Evolutionary conservation across 2,888 invertebrate species (phyloP).

Genomic region (Mesodorylaimus sp.): DNA sequence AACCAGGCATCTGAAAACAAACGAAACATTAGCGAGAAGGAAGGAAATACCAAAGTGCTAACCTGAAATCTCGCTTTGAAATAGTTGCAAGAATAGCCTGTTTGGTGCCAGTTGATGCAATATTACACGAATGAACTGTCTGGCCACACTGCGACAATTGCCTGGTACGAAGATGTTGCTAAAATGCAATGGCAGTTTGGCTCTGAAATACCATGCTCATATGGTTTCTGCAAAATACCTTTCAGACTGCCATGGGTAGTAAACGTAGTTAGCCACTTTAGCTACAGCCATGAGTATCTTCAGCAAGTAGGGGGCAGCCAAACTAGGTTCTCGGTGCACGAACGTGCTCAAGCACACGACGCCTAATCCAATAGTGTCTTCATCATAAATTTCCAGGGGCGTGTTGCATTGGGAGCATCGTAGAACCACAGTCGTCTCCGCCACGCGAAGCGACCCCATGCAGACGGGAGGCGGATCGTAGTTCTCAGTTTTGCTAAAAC

Average conservation of each 20-base stretch:
- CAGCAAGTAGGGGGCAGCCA: constrained; percentile 77
- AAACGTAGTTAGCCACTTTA: constrained; percentile 23
- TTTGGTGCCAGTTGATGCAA: constrained; percentile 90
- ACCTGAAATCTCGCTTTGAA: constrained; percentile 72
- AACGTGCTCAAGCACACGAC: constrained; percentile 84
- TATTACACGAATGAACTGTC: constrained; percentile 87
- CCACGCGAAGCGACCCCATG: constrained; percentile 9
- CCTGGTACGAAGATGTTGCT: constrained; percentile 70
- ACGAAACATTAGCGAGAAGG: constrained; percentile 1
- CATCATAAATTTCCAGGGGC: constrained; percentile 72
- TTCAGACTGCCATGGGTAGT: constrained; percentile 26
- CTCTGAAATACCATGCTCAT: too few species aligned
- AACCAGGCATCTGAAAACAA: constrained; percentile 46
- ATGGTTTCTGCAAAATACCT: constrained; percentile 13
- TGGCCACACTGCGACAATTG: constrained; percentile 79
- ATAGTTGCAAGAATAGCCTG: constrained; percentile 85
- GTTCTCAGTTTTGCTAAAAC: too few species aligned
- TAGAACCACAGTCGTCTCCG: constrained; percentile 22
- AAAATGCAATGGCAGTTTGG: too few species aligned
- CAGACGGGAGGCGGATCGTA: background rate
- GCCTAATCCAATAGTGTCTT: constrained; percentile 82
- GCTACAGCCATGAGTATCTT: constrained; percentile 50
- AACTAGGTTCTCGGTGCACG: constrained; percentile 77
- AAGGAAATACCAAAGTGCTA: constrained; percentile 14
- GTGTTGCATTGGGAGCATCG: constrained; percentile 73